phyloP scores from a whole-genome alignment of 2,888 invertebrate species.

The Mesorhabditis belari region DNA sequence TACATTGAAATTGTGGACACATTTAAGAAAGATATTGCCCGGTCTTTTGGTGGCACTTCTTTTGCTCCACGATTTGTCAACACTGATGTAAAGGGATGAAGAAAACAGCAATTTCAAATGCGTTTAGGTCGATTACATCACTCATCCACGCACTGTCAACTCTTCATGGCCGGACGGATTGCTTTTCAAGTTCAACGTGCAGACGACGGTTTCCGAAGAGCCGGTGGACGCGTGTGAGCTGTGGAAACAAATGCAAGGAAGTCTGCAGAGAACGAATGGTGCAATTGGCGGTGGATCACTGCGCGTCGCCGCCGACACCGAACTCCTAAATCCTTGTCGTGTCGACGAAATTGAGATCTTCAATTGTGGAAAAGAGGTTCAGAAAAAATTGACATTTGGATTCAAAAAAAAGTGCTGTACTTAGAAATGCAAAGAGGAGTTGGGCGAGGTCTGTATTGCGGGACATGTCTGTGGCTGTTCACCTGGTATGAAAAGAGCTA shows the following conservation, averaged over 20 bases:
- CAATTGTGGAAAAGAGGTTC: slow-evolving; percentile 40
- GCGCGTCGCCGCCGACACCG: slow-evolving; percentile 45
- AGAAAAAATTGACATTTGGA: slow-evolving; percentile 21
- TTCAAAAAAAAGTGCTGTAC: too few relatives aligned
- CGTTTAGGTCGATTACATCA: slow-evolving; percentile 41
- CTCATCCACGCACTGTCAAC: slow-evolving; percentile 52
- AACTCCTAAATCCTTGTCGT: slow-evolving; percentile 47
- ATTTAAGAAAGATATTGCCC: slow-evolving; percentile 42
- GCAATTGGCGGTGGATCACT: slow-evolving; percentile 44
- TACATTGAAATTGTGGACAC: slow-evolving; percentile 50
- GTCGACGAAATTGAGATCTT: slow-evolving; percentile 21
- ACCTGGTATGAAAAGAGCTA: slow-evolving; percentile 42
- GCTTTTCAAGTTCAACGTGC: slow-evolving; percentile 49
- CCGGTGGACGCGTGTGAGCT: slow-evolving; percentile 47
- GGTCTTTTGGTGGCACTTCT: slow-evolving; percentile 44
- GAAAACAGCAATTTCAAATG: not conserved
- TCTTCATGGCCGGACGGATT: slow-evolving; percentile 49
- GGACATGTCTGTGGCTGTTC: slow-evolving; percentile 49
- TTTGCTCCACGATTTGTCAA: slow-evolving; percentile 45
- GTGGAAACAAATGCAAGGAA: slow-evolving; percentile 46
- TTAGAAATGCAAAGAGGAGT: not conserved
- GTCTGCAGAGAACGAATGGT: slow-evolving; percentile 31
- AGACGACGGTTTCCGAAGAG: slow-evolving; percentile 24
- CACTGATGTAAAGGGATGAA: slow-evolving; percentile 14
- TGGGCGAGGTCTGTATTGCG: slow-evolving; percentile 42